Conservation (phyloP, 2,888 invertebrate species). For the Thelaira solivaga region DNA sequence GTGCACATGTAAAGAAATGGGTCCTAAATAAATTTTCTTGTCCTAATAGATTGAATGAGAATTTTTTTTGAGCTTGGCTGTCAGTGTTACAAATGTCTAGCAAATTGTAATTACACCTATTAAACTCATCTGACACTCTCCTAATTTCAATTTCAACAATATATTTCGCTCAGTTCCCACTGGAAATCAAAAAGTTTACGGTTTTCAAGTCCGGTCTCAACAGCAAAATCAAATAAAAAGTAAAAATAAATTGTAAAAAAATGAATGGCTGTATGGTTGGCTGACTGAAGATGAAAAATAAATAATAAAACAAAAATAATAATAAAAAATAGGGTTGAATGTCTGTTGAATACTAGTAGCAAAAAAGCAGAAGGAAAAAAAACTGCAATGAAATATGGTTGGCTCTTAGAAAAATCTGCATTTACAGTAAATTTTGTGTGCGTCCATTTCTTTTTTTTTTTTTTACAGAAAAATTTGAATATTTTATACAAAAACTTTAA, state of each 20-base stretch:
- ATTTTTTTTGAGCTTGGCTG: too few relatives aligned
- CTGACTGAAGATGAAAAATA: background rate
- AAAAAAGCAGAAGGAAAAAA: background rate
- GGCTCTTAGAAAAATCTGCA: constrained; percentile 26
- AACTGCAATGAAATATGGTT: constrained; percentile 2
- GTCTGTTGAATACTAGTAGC: constrained; percentile 6
- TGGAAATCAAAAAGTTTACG: constrained; percentile 11
- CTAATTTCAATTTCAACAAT: background rate
- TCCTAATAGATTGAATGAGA: too few relatives aligned
- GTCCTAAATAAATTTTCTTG: too few relatives aligned
- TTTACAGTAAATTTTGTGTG: too few relatives aligned
- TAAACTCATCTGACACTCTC: background rate
- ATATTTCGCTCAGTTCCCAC: background rate
- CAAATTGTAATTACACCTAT: background rate
- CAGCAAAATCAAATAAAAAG: constrained; percentile 1
- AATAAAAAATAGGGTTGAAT: constrained; percentile 4
- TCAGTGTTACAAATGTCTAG: constrained; percentile 26
- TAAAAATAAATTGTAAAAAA: background rate
- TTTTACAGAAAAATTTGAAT: background rate
- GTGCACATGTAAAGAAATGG: too few relatives aligned
- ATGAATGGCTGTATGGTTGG: too few relatives aligned
- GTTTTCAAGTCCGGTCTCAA: constrained; percentile 19
- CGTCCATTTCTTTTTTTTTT: too few relatives aligned
- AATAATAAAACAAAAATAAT: background rate
- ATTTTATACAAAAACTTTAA: constrained; percentile 14